These are phyloP conservation scores for Calidris pugnax DNA, from an alignment of 2,113 vertebrate species.

Conservation along the genomic window DNA sequence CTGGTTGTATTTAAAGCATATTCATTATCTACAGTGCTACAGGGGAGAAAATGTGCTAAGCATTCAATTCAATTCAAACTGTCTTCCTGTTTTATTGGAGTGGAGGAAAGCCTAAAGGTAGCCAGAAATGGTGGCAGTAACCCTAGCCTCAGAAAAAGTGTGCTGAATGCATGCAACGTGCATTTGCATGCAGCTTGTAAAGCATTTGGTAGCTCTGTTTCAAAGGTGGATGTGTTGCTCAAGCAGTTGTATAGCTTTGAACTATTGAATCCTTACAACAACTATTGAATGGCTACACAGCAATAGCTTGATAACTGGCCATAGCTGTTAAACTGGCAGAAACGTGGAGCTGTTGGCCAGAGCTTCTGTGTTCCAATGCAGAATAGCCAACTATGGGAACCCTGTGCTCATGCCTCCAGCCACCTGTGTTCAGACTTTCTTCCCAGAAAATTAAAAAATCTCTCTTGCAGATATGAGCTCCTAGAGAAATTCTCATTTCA, in stretches of 20 bases:
- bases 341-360: fast-evolving
- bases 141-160: neutral
- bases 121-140: neutral
- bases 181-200: neutral
- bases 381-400: neutral
- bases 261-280: neutral
- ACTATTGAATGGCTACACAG: neutral
- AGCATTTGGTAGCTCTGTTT: neutral
- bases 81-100: neutral
- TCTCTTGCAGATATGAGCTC: neutral
- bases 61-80: neutral
- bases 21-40: neutral
- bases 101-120: neutral
- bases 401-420: neutral
- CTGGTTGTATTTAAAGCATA: neutral
- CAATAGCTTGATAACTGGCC: neutral
- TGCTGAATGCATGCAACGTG: too few relatives aligned
- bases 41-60: neutral
- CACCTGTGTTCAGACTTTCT: neutral
- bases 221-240: neutral
- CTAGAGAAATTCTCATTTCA: neutral
- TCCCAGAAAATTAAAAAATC: neutral
- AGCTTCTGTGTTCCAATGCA: neutral
- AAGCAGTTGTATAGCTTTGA: neutral
- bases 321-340: neutral